Conservation (phyloP, 2,888 invertebrate species). For the Seladonia tumulorum region DNA sequence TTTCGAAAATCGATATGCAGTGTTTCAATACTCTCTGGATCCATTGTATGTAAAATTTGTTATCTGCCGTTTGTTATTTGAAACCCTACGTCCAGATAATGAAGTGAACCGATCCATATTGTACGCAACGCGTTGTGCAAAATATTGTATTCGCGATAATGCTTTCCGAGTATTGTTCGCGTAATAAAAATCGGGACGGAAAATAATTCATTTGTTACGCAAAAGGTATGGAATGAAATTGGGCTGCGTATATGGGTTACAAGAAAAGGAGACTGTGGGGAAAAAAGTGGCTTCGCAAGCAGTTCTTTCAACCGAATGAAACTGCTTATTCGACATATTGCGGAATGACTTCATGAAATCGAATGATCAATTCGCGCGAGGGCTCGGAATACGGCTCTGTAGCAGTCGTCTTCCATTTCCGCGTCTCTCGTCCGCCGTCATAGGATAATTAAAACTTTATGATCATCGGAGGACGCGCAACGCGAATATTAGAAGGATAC, state of each 20-base stretch:
- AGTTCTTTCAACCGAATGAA: background rate
- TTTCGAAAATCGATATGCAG: background rate
- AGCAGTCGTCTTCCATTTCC: background rate
- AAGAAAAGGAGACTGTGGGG: background rate
- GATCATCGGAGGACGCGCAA: background rate
- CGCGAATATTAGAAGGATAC: background rate
- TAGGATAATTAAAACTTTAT: slow-evolving; percentile 32
- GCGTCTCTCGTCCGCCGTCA: background rate
- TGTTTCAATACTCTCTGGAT: background rate
- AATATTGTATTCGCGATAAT: background rate
- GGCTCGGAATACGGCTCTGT: background rate
- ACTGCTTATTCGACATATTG: background rate
- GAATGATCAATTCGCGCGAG: background rate
- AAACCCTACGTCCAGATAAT: background rate
- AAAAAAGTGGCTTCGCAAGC: background rate
- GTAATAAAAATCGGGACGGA: background rate
- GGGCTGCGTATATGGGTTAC: background rate
- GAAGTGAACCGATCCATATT: background rate
- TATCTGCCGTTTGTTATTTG: background rate
- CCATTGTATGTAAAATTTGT: background rate
- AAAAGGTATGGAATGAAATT: background rate
- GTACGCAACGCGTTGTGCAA: background rate
- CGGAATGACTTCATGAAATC: background rate
- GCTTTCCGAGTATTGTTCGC: background rate
- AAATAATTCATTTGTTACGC: background rate